Conservation (phyloP, 2,888 invertebrate genomes). For the Latrodectus hesperus region DNA sequence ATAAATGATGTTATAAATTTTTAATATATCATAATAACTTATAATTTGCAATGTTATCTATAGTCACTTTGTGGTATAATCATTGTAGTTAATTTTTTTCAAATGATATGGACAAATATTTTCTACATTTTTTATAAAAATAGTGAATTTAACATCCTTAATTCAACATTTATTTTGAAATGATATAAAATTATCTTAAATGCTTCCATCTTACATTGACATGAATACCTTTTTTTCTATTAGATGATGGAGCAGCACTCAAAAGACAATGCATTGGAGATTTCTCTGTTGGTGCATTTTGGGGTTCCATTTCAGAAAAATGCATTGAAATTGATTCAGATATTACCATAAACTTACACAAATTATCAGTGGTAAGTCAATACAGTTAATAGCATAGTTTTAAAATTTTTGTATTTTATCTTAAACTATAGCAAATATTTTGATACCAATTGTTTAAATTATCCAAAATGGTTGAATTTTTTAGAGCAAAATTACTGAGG, state of each 20-base stretch:
- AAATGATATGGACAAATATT: no score
- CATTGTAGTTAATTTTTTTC: no score
- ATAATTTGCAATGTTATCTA: no score
- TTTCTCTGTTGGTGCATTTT: conserved; percentile 32
- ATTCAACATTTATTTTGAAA: neutral
- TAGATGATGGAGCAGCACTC: conserved; percentile 7
- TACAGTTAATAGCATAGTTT: neutral
- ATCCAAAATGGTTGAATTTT: neutral
- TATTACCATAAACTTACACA: conserved; percentile 5
- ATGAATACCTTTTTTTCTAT: neutral
- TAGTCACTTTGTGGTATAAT: no score
- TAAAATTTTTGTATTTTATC: neutral
- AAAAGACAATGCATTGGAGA: conserved; percentile 30
- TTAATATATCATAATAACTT: no score
- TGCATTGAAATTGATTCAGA: neutral
- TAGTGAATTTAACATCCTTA: no score
- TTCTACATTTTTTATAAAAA: neutral
- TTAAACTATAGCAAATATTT: neutral
- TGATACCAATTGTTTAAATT: neutral
- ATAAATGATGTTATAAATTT: no score
- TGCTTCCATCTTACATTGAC: neutral
- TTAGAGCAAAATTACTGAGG: conserved; percentile 11
- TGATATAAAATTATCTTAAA: neutral
- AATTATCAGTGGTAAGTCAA: conserved; percentile 20
- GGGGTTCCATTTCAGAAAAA: conserved; percentile 10